phyloP scores from a whole-genome alignment of 2,797 vertebrate genomes.

The Cyprinella venusta region DNA sequence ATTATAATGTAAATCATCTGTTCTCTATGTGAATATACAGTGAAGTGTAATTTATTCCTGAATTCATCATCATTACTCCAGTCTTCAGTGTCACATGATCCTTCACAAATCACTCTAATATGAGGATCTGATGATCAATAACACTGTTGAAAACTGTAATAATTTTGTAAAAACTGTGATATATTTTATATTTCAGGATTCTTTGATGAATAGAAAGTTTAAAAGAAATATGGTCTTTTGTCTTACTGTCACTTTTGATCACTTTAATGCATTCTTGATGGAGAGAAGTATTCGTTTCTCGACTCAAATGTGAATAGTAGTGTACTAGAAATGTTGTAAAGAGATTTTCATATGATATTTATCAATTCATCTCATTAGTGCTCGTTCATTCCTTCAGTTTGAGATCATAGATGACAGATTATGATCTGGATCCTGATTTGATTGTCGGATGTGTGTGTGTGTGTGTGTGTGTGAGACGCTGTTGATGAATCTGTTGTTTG shows the following conservation, averaged over 20 bases:
- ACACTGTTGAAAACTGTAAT: no score
- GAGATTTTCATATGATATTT: background rate
- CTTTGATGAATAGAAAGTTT: no score
- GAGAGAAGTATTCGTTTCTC: background rate
- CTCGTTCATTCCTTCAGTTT: background rate
- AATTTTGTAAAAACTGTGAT: no score
- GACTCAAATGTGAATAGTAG: background rate
- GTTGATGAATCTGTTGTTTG: conserved; percentile 9
- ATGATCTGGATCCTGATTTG: background rate
- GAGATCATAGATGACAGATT: background rate
- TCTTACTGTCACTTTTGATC: background rate
- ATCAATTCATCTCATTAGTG: no score
- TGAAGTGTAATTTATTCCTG: background rate
- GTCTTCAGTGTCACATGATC: no score
- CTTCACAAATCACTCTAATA: no score
- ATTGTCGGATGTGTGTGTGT: background rate
- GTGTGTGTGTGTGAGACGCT: no score
- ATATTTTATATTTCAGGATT: no score
- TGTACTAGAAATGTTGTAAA: no score
- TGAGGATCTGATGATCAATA: no score
- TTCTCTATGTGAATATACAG: background rate
- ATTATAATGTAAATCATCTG: rapidly evolving
- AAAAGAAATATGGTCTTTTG: no score
- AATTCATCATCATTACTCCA: no score
- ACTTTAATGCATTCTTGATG: background rate